Percentiles rank a stretch among this genome's conserved stretches.
Conservation (phyloP, 2,888 invertebrate genomes). For the Venusia cambrica region DNA sequence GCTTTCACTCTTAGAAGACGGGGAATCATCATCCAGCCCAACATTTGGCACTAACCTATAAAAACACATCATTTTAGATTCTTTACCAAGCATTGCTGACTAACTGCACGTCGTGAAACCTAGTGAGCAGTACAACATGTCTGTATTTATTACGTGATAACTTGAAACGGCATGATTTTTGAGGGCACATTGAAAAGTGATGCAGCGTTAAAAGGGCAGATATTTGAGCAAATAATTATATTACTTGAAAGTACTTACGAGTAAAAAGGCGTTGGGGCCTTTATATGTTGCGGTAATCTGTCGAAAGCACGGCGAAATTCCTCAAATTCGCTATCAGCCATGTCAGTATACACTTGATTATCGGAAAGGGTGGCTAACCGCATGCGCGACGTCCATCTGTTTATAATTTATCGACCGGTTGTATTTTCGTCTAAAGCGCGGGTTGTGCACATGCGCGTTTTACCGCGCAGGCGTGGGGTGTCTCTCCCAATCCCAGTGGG, state of each 20-base stretch:
- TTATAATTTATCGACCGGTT: constrained; percentile 61
- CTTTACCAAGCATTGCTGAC: constrained; percentile 1
- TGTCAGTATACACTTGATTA: constrained; percentile 88
- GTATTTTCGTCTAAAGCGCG: constrained; percentile 20
- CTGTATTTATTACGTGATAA: constrained; percentile 37
- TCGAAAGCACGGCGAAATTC: constrained; percentile 94
- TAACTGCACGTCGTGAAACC: no score
- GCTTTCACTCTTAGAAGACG: constrained; percentile 88
- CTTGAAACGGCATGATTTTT: constrained; percentile 24
- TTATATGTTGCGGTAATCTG: constrained; percentile 88
- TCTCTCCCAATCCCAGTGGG: constrained; percentile 33
- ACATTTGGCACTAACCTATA: constrained; percentile 91
- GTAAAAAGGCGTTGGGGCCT: constrained; percentile 91
- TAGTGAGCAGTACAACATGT: constrained; percentile 19
- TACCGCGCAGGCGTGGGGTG: constrained; percentile 35
- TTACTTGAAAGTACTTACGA: constrained; percentile 90
- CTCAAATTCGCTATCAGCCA: constrained; percentile 97
- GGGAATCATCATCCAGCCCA: constrained; percentile 89
- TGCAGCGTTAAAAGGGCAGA: background rate
- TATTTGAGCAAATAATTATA: constrained; percentile 11
- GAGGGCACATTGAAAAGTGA: constrained; percentile 17
- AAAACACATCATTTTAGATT: constrained; percentile 20
- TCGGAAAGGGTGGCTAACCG: constrained; percentile 52
- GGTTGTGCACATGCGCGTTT: constrained; percentile 50
- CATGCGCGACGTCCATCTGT: constrained; percentile 56